These are phyloP conservation scores for Eupithecia dodoneata DNA, from an alignment of 2,888 invertebrate genomes.

Conservation along the genomic window DNA sequence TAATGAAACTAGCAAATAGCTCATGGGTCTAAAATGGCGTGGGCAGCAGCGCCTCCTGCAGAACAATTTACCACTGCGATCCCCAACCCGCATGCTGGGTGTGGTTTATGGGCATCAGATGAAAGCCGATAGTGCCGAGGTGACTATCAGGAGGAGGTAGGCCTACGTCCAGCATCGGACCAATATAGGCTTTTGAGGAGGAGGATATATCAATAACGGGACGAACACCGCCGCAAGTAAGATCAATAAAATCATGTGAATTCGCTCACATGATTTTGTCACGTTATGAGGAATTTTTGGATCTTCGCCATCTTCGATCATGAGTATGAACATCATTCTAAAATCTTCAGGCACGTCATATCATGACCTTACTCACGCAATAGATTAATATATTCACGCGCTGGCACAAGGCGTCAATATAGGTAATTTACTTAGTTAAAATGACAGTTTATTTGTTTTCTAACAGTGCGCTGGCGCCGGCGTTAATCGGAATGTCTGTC, in stretches of 20 bases:
- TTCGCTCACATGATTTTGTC: conserved; percentile 44
- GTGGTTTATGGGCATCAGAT: too few species aligned
- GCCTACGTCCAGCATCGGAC: too few species aligned
- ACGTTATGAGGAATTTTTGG: conserved; percentile 37
- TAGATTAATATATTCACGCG: not conserved
- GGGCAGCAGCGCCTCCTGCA: too few species aligned
- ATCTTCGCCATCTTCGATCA: conserved; percentile 30
- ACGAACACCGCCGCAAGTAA: not conserved
- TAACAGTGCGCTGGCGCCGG: not conserved
- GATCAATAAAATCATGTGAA: conserved; percentile 37
- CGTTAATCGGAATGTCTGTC: conserved; percentile 6
- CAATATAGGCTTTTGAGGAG: too few species aligned
- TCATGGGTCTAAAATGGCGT: not conserved
- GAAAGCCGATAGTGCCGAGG: too few species aligned
- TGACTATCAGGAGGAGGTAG: too few species aligned
- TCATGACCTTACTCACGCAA: conserved; percentile 2
- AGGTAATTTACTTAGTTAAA: not conserved
- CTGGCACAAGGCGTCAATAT: not conserved
- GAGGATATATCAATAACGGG: not conserved
- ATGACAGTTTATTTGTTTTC: not conserved
- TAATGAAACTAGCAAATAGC: not conserved
- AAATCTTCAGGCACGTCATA: not conserved
- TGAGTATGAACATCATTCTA: not conserved
- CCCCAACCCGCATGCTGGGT: too few species aligned
- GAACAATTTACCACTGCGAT: too few species aligned